Percentiles rank a stretch among this genome's conserved stretches.
These are phyloP conservation scores for Perizoma flavofasciatum DNA, from an alignment of 2,888 invertebrate species.

Conservation along the genomic window DNA sequence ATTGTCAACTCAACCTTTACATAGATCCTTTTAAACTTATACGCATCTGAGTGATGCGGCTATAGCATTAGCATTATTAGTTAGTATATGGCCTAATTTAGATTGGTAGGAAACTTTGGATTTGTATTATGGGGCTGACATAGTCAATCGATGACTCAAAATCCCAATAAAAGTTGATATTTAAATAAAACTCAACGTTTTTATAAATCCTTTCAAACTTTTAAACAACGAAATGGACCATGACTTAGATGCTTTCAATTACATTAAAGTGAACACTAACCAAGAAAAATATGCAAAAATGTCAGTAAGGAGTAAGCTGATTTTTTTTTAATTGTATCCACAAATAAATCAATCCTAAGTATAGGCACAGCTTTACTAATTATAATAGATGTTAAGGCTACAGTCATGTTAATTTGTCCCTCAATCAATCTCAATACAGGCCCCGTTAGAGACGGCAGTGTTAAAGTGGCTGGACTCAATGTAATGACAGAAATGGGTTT, in stretches of 20 bases:
- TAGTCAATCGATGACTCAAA: too few species aligned
- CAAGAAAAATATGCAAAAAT: not conserved
- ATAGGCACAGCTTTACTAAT: conserved; percentile 28
- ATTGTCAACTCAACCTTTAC: too few species aligned
- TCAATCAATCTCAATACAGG: conserved; percentile 56
- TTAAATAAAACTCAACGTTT: too few species aligned
- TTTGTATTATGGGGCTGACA: too few species aligned
- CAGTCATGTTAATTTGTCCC: conserved; percentile 51
- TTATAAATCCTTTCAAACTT: too few species aligned
- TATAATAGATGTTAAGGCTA: conserved; percentile 42
- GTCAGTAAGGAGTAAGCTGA: not conserved
- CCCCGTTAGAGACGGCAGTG: conserved; percentile 26
- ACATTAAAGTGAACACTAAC: not conserved
- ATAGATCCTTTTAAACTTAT: too few species aligned
- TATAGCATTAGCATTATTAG: too few species aligned
- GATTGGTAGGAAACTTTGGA: too few species aligned
- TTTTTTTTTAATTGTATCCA: not conserved
- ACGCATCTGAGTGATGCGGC: too few species aligned
- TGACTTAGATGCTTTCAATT: not conserved
- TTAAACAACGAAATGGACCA: too few species aligned
- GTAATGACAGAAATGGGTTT: conserved; percentile 29
- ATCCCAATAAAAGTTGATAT: too few species aligned
- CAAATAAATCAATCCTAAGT: conserved; percentile 31
- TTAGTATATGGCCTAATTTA: too few species aligned
- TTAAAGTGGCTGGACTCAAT: conserved; percentile 25